Conservation (phyloP, 2,113 vertebrate genomes). For the Ginglymostoma cirratum region DNA sequence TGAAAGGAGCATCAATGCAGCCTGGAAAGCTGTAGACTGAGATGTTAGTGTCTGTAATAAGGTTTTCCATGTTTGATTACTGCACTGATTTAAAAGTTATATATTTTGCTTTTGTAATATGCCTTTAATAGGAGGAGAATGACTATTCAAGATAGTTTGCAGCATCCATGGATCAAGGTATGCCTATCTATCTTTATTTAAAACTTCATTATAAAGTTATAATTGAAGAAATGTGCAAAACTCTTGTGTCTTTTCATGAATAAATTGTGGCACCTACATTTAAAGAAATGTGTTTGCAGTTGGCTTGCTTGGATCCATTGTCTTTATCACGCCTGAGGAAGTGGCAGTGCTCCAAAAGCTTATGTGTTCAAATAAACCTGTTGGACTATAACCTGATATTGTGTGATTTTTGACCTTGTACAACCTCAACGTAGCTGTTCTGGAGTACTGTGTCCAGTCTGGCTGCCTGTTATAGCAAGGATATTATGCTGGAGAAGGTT, state of each 20-base stretch:
- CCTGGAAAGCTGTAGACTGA: background rate
- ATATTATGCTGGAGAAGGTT: no score
- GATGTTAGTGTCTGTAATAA: background rate
- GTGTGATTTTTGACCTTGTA: no score
- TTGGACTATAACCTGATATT: no score
- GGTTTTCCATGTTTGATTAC: background rate
- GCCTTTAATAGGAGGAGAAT: slow-evolving; percentile 77
- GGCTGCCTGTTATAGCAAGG: no score
- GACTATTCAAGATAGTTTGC: slow-evolving; percentile 90
- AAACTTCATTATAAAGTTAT: background rate
- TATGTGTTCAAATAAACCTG: no score
- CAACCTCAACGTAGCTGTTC: no score
- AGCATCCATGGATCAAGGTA: slow-evolving; percentile 97
- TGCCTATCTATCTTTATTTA: slow-evolving; percentile 38
- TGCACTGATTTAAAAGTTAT: background rate
- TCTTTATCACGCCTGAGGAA: no score
- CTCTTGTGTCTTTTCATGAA: background rate
- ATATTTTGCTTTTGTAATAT: slow-evolving; percentile 21
- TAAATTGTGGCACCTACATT: background rate
- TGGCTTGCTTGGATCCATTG: no score
- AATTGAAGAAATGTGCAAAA: background rate
- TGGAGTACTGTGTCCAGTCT: no score
- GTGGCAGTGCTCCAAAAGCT: no score
- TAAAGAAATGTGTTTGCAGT: background rate
- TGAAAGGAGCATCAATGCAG: background rate